Conservation (phyloP, 2,113 vertebrate genomes). For the Danionella cerebrum region DNA sequence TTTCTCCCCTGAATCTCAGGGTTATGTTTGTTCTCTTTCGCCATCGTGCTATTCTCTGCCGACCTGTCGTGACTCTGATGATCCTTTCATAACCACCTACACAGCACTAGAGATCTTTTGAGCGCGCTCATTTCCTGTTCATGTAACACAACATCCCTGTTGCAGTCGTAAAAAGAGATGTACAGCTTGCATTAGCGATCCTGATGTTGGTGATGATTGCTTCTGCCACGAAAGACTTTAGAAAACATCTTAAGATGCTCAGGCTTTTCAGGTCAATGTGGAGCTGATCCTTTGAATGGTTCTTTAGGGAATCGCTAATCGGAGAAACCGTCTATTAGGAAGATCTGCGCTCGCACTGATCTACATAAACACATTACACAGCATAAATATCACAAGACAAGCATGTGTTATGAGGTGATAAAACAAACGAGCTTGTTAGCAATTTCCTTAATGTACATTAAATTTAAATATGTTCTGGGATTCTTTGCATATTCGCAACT, state of each 20-base stretch:
- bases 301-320: not conserved
- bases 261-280: not conserved
- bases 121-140: not conserved
- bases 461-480: not conserved
- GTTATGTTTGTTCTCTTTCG: not conserved
- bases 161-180: not conserved
- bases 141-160: not conserved
- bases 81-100: constrained; percentile 7
- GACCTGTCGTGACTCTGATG: not conserved
- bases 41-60: not conserved
- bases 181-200: not conserved
- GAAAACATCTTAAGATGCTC: not conserved
- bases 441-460: constrained; percentile 4
- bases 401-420: not conserved
- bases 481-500: not conserved
- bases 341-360: not conserved
- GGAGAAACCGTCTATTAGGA: not conserved
- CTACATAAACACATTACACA: not conserved
- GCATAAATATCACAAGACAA: not conserved
- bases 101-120: not conserved
- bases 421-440: not conserved
- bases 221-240: not conserved
- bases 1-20: not conserved
- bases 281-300: not conserved
- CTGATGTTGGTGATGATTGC: not conserved